Base-by-base conservation (phyloP, 2,797 vertebrate species). In the Lophius americanus region DNA sequence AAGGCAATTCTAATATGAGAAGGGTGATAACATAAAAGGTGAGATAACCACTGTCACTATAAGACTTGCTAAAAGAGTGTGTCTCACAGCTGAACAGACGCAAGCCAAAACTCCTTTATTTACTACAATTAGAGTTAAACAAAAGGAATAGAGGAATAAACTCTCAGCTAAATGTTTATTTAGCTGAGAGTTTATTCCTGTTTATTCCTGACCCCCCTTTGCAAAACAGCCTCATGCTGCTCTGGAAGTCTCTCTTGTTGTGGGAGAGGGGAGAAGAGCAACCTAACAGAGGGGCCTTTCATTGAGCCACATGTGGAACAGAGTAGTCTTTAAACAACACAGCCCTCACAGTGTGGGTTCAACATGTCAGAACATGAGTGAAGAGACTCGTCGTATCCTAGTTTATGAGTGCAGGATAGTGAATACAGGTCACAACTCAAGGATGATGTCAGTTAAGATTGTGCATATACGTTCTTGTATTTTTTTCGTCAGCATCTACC, bases 291-390 rank as follows among this genome's bases (percentile, higher is more conserved):
- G 41, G 49, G 51, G 70, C 66, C 78, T 83, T 88, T 86, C 76
- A 83, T 58, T 51, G 8, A 51, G 52, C 73, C 66, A 71, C 70
- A 77, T 80, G 73, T 70, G 74, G 39, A 43, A 61, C 54, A 36
- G 75, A 61, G 67, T 36, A 46, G 72, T 73, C 69, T 86, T 79
- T 73, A 72, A 81, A 75, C 81, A 82, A 68, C 70, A 73, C 50
- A 87, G 61, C 70, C 76, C 78, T 75, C 75, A 65, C 70, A 51
- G 54, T 65, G 70, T 70, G 67, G 61, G 67, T 72, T 65, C 62
- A 61, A 85, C 90, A 70, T 78, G 91, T 85, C 60, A 11, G 56
- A 72, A 84, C 91, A 88, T 5, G 87, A 69, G 51, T 9, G 0
- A 61, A 79, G 76, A 79, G 75, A 70, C 70, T 70, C 60, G 54